A percentile compares a stretch with the other conserved stretches of the same genome.
These are phyloP conservation scores for Xerus rutilus DNA, from an alignment of 2,797 vertebrate species.

Conservation along the genomic window DNA sequence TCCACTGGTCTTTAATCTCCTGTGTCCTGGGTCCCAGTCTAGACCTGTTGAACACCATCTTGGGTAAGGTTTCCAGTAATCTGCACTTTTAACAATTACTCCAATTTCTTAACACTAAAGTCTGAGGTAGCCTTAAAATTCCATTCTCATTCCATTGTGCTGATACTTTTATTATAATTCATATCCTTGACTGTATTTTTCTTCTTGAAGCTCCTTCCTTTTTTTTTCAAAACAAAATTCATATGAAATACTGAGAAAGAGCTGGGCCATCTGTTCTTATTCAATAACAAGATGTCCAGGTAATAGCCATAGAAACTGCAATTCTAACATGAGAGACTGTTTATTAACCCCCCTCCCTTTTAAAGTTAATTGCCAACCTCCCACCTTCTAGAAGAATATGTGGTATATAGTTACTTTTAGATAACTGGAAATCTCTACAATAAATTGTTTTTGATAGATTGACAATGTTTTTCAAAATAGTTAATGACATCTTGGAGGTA, in stretches of 20 bases:
- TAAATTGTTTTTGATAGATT: conserved; percentile 31
- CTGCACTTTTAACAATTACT: background rate
- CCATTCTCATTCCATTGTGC: background rate
- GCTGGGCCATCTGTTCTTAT: conserved; percentile 14
- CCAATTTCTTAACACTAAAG: conserved; percentile 28
- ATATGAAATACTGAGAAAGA: conserved; percentile 32
- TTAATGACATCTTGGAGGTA: background rate
- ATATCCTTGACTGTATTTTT: background rate
- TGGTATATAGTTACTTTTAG: conserved; percentile 24
- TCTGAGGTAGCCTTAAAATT: conserved; percentile 1
- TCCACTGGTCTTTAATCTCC: background rate
- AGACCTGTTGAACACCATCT: background rate
- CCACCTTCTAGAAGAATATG: background rate
- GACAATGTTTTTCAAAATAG: conserved; percentile 44
- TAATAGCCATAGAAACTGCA: background rate
- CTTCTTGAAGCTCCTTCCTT: background rate
- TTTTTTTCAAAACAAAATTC: background rate
- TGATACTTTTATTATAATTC: background rate
- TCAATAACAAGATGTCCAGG: background rate
- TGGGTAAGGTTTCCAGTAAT: background rate
- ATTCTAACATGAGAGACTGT: background rate
- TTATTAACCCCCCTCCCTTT: conserved; percentile 21
- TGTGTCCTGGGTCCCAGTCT: background rate
- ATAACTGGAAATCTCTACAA: conserved; percentile 17
- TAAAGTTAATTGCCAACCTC: background rate